A percentile compares a stretch with the other conserved stretches of the same genome.
Conservation (phyloP, 2,113 vertebrate genomes). For the Rhagologus leucostigma region DNA sequence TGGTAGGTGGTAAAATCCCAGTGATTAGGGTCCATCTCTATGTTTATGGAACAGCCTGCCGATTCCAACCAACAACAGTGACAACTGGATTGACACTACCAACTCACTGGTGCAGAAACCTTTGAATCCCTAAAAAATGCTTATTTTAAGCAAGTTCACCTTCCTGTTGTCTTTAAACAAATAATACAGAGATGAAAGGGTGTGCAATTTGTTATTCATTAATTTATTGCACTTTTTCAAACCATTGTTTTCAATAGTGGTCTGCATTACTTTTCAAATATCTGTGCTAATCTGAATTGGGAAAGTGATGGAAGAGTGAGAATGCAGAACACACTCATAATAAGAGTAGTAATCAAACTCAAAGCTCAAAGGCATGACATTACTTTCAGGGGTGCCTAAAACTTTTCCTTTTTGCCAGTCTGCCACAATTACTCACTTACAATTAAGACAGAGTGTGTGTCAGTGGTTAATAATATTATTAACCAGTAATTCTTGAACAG, state of each 20-base stretch:
- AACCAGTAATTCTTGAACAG: neutral
- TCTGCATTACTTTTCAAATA: neutral
- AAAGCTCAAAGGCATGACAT: accelerated
- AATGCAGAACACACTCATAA: neutral
- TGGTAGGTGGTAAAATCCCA: neutral
- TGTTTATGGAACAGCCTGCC: neutral
- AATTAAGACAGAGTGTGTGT: neutral
- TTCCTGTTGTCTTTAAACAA: neutral
- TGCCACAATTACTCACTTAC: neutral
- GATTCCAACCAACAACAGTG: neutral
- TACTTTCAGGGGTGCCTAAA: neutral
- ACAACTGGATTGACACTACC: neutral
- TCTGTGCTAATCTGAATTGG: neutral
- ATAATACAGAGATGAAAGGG: neutral
- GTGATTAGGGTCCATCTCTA: neutral
- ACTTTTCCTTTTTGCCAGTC: neutral
- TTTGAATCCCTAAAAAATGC: neutral
- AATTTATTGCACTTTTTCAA: neutral
- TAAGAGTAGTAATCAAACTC: too few species aligned
- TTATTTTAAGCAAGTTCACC: neutral
- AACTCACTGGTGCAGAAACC: neutral
- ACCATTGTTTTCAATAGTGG: neutral
- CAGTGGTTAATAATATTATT: neutral
- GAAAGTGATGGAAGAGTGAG: neutral
- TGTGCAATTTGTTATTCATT: neutral